phyloP scores from a whole-genome alignment of 2,888 invertebrate genomes.

The Lymantria monacha region DNA sequence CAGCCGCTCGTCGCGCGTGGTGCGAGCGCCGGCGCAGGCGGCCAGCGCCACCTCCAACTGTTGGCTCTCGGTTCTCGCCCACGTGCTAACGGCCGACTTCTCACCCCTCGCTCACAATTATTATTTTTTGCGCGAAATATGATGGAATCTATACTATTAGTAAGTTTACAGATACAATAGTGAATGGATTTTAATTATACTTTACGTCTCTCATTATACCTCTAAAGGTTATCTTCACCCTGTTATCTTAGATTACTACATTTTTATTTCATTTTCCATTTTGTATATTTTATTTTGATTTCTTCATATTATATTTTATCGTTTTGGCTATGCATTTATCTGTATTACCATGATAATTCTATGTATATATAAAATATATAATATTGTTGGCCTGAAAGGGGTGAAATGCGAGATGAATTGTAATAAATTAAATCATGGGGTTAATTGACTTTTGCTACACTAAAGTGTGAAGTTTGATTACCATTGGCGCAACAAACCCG shows the following conservation, averaged over 20 bases:
- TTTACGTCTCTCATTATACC: conserved; percentile 39
- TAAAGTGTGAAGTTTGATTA: conserved; percentile 12
- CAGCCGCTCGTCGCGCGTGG: conserved; percentile 70
- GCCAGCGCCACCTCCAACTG: conserved; percentile 30
- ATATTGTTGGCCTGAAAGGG: conserved; percentile 30
- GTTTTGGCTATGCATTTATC: conserved; percentile 13
- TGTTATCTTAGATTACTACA: conserved; percentile 12
- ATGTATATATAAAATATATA: conserved; percentile 15
- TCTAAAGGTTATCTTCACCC: conserved; percentile 21
- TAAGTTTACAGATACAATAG: conserved; percentile 61
- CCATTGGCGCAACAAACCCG: conserved; percentile 17
- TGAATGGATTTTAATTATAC: conserved; percentile 34
- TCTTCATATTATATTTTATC: conserved; percentile 11
- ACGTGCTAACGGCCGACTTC: conserved; percentile 52
- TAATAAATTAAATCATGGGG: conserved; percentile 11
- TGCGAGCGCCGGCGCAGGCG: conserved; percentile 29
- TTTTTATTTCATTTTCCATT: background rate
- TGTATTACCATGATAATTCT: conserved; percentile 12
- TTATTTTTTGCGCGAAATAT: conserved; percentile 53
- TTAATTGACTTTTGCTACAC: conserved; percentile 9
- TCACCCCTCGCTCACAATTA: conserved; percentile 55
- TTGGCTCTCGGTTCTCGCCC: conserved; percentile 51
- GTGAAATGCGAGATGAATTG: conserved; percentile 34
- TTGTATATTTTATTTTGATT: conserved; percentile 2
- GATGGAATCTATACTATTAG: conserved; percentile 54